Conservation (phyloP, 2,113 vertebrate species). For the Campylomormyrus tamandua region DNA sequence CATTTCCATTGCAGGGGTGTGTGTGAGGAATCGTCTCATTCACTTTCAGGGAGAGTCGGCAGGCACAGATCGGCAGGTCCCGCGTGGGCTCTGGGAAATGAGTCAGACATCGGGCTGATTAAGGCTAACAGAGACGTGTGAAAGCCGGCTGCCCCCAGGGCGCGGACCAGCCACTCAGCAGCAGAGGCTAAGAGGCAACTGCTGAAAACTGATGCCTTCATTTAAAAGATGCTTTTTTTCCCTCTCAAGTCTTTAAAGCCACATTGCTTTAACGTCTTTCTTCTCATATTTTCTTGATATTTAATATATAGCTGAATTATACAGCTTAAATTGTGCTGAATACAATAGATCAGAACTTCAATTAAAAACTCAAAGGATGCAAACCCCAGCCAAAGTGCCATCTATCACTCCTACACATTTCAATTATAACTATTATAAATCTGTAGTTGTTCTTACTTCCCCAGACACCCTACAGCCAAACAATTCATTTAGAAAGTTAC, state of each 20-base stretch:
- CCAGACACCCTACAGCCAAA: not conserved
- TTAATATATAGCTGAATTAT: not conserved
- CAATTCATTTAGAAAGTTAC: not conserved
- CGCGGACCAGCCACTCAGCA: not conserved
- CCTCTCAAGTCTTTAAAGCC: not conserved
- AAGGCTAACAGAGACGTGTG: slow-evolving; percentile 1
- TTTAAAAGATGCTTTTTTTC: not conserved
- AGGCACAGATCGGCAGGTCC: not conserved
- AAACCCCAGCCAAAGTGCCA: not conserved
- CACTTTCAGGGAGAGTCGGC: not conserved
- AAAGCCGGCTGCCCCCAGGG: not conserved
- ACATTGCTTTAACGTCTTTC: not conserved
- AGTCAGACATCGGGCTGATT: slow-evolving; percentile 12
- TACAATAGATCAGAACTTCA: not conserved
- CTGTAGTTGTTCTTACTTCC: not conserved
- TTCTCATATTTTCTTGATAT: not conserved
- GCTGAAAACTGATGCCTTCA: not conserved
- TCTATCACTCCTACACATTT: not conserved
- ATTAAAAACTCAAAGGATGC: not conserved
- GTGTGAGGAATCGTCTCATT: not conserved
- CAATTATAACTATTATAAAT: not conserved
- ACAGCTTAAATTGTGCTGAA: no score
- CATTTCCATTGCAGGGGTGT: not conserved
- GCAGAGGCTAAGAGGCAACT: not conserved
- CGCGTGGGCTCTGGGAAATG: not conserved